A percentile compares a stretch with the other conserved stretches of the same genome.
Evolutionary conservation across 2,888 invertebrate genomes (phyloP).

Genomic region (Apodemia mormo): DNA sequence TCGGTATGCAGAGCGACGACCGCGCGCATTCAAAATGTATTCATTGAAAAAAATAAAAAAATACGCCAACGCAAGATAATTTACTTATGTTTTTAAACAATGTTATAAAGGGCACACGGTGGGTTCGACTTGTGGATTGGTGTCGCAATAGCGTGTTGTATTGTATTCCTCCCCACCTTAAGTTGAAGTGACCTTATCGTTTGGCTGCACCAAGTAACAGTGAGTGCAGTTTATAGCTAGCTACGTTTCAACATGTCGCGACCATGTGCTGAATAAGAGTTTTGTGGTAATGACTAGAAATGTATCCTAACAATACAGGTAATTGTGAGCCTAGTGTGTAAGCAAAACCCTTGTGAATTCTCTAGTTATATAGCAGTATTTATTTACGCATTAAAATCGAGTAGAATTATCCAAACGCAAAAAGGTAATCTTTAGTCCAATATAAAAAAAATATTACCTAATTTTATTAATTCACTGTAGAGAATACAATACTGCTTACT

Average conservation of each 20-base stretch:
- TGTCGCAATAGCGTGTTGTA: slow-evolving; percentile 58
- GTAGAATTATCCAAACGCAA: too few relatives aligned
- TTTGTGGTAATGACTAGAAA: neutral
- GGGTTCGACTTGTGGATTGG: slow-evolving; percentile 28
- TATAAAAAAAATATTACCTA: too few relatives aligned
- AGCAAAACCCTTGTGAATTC: neutral
- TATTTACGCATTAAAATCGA: neutral
- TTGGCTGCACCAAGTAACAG: slow-evolving; percentile 66
- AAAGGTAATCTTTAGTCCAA: too few relatives aligned
- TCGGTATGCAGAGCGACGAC: slow-evolving; percentile 52
- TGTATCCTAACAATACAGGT: neutral
- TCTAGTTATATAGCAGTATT: neutral
- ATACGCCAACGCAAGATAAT: slow-evolving; percentile 20
- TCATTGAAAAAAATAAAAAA: slow-evolving; percentile 53
- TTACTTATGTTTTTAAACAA: slow-evolving; percentile 39
- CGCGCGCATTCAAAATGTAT: slow-evolving; percentile 46
- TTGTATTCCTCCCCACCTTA: slow-evolving; percentile 59
- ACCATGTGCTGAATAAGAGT: neutral
- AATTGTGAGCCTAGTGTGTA: neutral
- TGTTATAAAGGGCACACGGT: slow-evolving; percentile 30
- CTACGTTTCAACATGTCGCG: slow-evolving; percentile 32
- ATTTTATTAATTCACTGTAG: too few relatives aligned
- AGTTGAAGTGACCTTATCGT: slow-evolving; percentile 69
- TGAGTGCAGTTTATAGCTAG: slow-evolving; percentile 52
- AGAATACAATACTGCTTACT: too few relatives aligned